Conservation (phyloP, 2,797 vertebrate species). For the Tadarida brasiliensis region DNA sequence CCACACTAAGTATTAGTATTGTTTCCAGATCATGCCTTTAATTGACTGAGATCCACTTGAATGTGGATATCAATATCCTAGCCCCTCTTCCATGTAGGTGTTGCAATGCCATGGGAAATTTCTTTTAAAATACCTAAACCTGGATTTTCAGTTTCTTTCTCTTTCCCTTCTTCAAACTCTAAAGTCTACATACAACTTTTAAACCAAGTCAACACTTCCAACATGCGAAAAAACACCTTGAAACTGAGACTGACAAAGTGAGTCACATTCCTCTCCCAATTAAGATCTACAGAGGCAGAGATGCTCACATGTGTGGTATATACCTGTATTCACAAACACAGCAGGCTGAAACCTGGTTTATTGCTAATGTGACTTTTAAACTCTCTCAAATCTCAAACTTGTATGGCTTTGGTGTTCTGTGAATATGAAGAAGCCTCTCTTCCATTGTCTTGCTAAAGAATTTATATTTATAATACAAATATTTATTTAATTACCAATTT, state of each 20-base stretch:
- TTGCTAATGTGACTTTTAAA: neutral
- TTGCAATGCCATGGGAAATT: neutral
- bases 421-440: too few relatives aligned
- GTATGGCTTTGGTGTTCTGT: neutral
- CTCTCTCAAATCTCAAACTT: neutral
- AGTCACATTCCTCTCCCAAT: constrained; percentile 33
- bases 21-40: neutral
- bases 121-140: neutral
- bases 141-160: neutral
- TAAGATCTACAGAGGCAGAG: constrained; percentile 35
- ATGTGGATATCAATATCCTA: neutral
- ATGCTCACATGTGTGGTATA: neutral
- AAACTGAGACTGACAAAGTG: constrained; percentile 46
- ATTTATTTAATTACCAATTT: neutral
- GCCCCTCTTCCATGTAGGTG: neutral
- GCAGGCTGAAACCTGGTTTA: neutral
- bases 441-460: neutral
- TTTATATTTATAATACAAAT: neutral
- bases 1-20: neutral
- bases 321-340: neutral
- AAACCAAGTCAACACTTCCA: constrained; percentile 43
- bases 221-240: constrained; percentile 57
- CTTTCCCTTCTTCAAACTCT: neutral
- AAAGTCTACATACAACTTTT: constrained; percentile 9
- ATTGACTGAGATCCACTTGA: neutral